Percentiles rank a stretch among this genome's conserved stretches.
phyloP scores from a whole-genome alignment of 2,113 vertebrate genomes.

The Pangasianodon hypophthalmus region DNA sequence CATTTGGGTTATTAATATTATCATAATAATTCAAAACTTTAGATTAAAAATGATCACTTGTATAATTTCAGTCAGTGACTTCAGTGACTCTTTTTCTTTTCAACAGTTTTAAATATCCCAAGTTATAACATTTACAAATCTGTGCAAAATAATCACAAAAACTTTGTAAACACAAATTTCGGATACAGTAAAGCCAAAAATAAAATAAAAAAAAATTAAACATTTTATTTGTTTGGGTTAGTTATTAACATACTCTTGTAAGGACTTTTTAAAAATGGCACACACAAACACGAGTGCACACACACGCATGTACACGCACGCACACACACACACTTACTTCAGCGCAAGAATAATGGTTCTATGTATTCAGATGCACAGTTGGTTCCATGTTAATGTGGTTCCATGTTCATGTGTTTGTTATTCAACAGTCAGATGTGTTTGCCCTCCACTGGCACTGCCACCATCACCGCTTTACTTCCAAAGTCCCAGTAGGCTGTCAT shows the following conservation, averaged over 20 bases:
- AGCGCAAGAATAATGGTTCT: background rate
- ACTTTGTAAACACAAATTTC: constrained; percentile 22
- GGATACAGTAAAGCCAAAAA: background rate
- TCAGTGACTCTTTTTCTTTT: background rate
- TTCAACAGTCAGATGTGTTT: constrained; percentile 80
- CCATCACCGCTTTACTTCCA: constrained; percentile 84
- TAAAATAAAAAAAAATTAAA: too few relatives aligned
- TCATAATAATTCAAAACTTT: background rate
- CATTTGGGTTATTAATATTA: background rate
- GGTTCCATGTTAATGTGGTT: constrained; percentile 7
- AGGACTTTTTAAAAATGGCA: background rate
- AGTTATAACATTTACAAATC: background rate
- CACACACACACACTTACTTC: background rate
- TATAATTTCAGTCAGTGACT: background rate
- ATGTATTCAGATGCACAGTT: background rate
- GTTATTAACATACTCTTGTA: background rate
- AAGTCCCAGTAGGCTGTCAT: constrained; percentile 96
- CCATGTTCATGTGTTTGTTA: background rate
- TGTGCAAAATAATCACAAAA: constrained; percentile 1
- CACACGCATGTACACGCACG: background rate
- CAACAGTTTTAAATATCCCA: background rate
- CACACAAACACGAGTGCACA: too few relatives aligned
- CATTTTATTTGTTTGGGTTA: background rate
- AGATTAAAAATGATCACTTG: background rate
- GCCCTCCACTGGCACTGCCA: constrained; percentile 82